Percentiles rank a stretch among this genome's conserved stretches.
Evolutionary conservation across 2,888 invertebrate genomes (phyloP).

Genomic region (Agrilus cyanescens): DNA sequence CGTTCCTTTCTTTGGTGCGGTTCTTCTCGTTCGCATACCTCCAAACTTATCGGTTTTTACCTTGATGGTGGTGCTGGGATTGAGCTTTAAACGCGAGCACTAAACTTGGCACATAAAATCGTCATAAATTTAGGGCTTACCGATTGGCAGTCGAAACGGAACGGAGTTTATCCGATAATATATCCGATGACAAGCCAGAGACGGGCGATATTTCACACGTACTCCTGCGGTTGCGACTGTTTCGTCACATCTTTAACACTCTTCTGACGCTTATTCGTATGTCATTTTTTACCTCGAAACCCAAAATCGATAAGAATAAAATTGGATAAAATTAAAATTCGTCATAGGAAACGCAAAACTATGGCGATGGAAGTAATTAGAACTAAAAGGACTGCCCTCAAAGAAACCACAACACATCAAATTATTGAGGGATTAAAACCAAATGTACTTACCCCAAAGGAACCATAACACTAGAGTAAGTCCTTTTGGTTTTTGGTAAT

Average conservation of each 20-base stretch:
- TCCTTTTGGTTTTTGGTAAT: too few relatives aligned
- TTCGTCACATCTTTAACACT: not conserved
- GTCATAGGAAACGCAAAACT: constrained; percentile 5
- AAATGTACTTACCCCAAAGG: too few relatives aligned
- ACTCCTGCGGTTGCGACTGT: constrained; percentile 7
- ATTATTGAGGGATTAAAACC: too few relatives aligned
- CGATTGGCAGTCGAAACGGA: constrained; percentile 31
- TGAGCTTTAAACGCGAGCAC: constrained; percentile 3
- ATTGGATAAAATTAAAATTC: constrained; percentile 3
- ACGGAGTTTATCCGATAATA: constrained; percentile 31
- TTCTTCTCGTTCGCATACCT: too few relatives aligned
- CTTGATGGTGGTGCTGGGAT: too few relatives aligned
- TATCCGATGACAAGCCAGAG: constrained; percentile 29
- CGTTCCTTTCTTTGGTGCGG: too few relatives aligned
- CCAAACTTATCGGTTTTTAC: too few relatives aligned
- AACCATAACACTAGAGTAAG: too few relatives aligned
- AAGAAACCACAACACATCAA: too few relatives aligned
- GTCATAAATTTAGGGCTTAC: constrained; percentile 32
- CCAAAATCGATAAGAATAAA: constrained; percentile 6
- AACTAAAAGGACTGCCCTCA: too few relatives aligned
- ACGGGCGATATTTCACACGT: constrained; percentile 28
- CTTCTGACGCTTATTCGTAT: not conserved
- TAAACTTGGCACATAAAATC: constrained; percentile 25
- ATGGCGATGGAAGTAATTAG: constrained; percentile 4
- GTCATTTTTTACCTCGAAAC: constrained; percentile 6